A percentile compares a stretch with the other conserved stretches of the same genome.
phyloP scores from a whole-genome alignment of 1,140 invertebrate genomes.

The Limonius californicus region DNA sequence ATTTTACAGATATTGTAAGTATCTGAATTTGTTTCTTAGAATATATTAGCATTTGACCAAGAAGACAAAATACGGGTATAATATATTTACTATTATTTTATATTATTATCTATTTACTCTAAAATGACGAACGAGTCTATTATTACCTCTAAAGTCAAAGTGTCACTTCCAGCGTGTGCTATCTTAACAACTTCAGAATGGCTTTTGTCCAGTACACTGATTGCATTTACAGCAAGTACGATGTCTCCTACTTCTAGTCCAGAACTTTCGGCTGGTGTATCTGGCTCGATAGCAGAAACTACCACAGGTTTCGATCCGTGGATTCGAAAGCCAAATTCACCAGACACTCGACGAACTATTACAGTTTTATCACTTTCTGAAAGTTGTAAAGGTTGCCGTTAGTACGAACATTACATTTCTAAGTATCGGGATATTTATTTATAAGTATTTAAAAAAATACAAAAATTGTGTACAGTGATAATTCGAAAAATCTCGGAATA shows the following conservation, averaged over 20 bases:
- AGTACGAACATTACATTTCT: too few species aligned
- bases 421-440: too few species aligned
- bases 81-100: neutral
- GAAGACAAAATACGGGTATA: neutral
- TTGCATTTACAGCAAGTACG: conserved; percentile 85
- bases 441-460: too few species aligned
- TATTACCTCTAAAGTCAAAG: conserved; percentile 73
- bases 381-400: too few species aligned
- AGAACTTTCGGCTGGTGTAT: conserved; percentile 84
- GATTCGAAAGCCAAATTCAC: conserved; percentile 94
- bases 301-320: conserved; percentile 93
- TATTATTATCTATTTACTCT: too few species aligned
- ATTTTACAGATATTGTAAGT: too few species aligned
- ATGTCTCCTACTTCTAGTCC: conserved; percentile 93
- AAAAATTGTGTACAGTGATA: too few species aligned
- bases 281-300: conserved; percentile 89
- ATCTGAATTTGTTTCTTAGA: too few species aligned
- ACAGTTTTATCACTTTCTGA: conserved; percentile 84
- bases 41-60: neutral
- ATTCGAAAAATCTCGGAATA: too few species aligned
- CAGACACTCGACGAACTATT: conserved; percentile 73
- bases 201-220: conserved; percentile 84
- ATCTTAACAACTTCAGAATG: conserved; percentile 95
- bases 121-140: neutral
- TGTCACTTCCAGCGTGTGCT: conserved; percentile 82